A percentile compares a stretch with the other conserved stretches of the same genome.
Evolutionary conservation across 2,113 vertebrate species (phyloP).

Genomic region (Alexandromys fortis): DNA sequence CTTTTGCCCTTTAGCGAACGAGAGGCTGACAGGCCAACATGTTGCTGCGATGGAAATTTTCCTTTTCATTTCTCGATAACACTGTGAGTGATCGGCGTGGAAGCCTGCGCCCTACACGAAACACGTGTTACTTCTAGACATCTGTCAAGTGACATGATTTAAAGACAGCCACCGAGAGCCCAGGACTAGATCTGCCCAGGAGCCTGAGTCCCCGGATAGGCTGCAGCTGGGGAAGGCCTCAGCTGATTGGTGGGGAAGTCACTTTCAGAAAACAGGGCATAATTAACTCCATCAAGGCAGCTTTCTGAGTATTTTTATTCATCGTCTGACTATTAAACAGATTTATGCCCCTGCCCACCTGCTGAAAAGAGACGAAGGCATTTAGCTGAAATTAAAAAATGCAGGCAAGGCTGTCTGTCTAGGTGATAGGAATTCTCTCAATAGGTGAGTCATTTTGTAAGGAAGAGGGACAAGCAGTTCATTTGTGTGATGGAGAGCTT

Average conservation of each 20-base stretch:
- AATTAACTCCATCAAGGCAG: constrained; percentile 75
- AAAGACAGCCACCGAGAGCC: constrained; percentile 51
- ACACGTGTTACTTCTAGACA: constrained; percentile 47
- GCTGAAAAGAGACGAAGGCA: constrained; percentile 75
- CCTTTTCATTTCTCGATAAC: constrained; percentile 59
- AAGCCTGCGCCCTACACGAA: constrained; percentile 18
- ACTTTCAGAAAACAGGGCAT: constrained; percentile 38
- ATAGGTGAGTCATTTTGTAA: constrained; percentile 82
- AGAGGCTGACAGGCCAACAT: constrained; percentile 51
- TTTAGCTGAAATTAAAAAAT: constrained; percentile 85
- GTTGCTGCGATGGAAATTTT: constrained; percentile 21
- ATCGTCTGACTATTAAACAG: constrained; percentile 78
- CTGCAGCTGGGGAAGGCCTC: not conserved
- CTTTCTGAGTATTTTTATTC: constrained; percentile 76
- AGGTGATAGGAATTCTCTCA: constrained; percentile 79
- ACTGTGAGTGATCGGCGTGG: not conserved
- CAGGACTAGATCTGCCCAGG: not conserved
- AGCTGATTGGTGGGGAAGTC: constrained; percentile 31
- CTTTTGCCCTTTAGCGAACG: constrained; percentile 71
- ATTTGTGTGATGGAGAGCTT: constrained; percentile 88
- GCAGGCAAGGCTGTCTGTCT: constrained; percentile 82
- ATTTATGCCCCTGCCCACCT: constrained; percentile 81
- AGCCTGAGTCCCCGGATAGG: constrained; percentile 1
- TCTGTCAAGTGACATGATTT: constrained; percentile 63
- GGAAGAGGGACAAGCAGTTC: constrained; percentile 83